Conservation (phyloP, 1,140 invertebrate species). For the Melipona quadrifasciata region DNA sequence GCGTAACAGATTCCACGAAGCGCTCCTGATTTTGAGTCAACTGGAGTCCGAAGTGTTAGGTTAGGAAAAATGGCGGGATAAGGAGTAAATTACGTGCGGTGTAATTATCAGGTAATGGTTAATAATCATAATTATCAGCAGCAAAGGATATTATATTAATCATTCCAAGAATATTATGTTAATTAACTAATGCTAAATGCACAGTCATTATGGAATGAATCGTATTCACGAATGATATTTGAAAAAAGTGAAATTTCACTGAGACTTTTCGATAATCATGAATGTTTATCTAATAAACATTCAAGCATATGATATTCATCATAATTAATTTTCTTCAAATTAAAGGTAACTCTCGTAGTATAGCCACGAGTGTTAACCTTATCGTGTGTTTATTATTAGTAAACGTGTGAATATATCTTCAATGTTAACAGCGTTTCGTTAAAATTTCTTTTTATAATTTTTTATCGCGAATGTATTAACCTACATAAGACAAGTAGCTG, state of each 20-base stretch:
- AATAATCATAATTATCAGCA: neutral
- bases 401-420: neutral
- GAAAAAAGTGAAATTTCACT: neutral
- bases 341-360: too few relatives aligned
- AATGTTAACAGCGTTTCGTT: neutral
- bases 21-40: neutral
- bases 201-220: neutral
- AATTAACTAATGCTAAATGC: neutral
- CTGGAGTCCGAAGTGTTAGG: neutral
- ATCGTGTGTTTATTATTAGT: too few relatives aligned
- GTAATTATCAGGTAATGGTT: neutral
- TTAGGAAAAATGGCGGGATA: constrained; percentile 6
- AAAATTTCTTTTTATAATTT: neutral
- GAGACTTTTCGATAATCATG: neutral
- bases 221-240: neutral
- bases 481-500: too few relatives aligned
- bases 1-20: neutral
- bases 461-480: neutral
- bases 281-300: too few relatives aligned
- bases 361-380: too few relatives aligned
- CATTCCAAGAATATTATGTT: neutral
- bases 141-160: neutral
- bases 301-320: too few relatives aligned
- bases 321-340: too few relatives aligned
- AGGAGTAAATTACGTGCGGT: neutral